Evolutionary conservation across 2,888 invertebrate genomes (phyloP).

Genomic region (Oeneis ivallda): DNA sequence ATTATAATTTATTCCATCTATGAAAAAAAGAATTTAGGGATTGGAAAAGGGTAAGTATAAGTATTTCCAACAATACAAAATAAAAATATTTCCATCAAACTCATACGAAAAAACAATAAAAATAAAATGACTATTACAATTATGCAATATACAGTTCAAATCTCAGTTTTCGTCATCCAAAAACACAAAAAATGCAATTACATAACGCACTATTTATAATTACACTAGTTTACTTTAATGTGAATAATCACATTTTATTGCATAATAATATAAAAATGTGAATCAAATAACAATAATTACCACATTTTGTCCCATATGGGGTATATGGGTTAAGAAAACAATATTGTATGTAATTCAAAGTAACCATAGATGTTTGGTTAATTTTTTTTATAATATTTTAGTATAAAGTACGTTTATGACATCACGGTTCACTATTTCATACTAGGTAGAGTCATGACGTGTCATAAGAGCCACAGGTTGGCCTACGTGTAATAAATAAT

Average conservation of each 20-base stretch:
- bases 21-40: background rate
- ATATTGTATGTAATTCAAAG: too few species aligned
- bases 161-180: conserved; percentile 10
- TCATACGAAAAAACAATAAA: conserved; percentile 4
- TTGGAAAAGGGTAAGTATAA: background rate
- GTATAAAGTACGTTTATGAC: too few species aligned
- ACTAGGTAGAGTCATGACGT: too few species aligned
- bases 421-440: too few species aligned
- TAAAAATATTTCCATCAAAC: conserved; percentile 13
- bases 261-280: too few species aligned
- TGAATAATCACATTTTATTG: conserved; percentile 2
- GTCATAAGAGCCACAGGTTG: too few species aligned
- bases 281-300: too few species aligned
- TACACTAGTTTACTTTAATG: conserved; percentile 13
- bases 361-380: too few species aligned
- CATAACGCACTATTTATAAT: conserved; percentile 5
- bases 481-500: too few species aligned
- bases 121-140: conserved; percentile 10
- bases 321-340: too few species aligned
- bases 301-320: too few species aligned
- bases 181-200: conserved; percentile 3
- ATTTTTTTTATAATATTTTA: too few species aligned
- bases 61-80: background rate
- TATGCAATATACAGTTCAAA: conserved; percentile 17
- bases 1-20: background rate